These are phyloP conservation scores for Amphiduros pacificus DNA, from an alignment of 2,888 invertebrate species.

Conservation along the genomic window DNA sequence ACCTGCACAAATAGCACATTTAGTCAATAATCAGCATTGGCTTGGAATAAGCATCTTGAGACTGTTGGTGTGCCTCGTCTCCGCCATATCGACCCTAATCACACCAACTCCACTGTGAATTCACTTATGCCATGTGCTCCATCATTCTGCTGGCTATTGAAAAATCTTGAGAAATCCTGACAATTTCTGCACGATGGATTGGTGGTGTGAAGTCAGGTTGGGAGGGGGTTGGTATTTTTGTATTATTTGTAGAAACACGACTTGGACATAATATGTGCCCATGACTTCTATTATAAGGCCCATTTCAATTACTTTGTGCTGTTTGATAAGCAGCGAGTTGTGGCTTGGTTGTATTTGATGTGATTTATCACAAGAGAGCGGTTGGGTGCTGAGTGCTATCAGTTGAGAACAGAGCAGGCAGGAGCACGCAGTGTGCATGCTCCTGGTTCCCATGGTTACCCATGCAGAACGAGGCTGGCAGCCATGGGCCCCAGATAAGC, in stretches of 20 bases:
- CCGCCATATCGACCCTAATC: too few relatives aligned
- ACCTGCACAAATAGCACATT: too few relatives aligned
- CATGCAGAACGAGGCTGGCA: constrained; percentile 11
- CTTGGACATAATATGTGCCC: not conserved
- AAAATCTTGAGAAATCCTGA: too few relatives aligned
- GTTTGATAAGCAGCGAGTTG: constrained; percentile 14
- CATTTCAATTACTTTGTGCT: constrained; percentile 15
- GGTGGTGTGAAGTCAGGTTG: too few relatives aligned
- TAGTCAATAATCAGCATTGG: too few relatives aligned
- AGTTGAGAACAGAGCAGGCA: constrained; percentile 12
- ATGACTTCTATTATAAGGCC: constrained; percentile 15
- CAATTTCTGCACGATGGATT: too few relatives aligned
- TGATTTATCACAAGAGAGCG: constrained; percentile 13
- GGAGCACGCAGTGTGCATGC: constrained; percentile 14
- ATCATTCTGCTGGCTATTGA: too few relatives aligned
- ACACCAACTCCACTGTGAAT: too few relatives aligned
- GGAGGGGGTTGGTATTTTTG: not conserved
- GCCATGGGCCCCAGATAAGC: constrained; percentile 15
- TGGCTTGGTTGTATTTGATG: constrained; percentile 15
- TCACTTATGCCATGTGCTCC: too few relatives aligned
- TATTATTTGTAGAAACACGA: constrained; percentile 7
- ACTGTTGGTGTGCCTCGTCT: too few relatives aligned
- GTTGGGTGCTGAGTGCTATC: constrained; percentile 7
- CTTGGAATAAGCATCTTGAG: too few relatives aligned
- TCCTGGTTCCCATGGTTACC: constrained; percentile 15